Evolutionary conservation across 2,888 invertebrate genomes (phyloP).

Genomic region (Brachyopa scutellaris): DNA sequence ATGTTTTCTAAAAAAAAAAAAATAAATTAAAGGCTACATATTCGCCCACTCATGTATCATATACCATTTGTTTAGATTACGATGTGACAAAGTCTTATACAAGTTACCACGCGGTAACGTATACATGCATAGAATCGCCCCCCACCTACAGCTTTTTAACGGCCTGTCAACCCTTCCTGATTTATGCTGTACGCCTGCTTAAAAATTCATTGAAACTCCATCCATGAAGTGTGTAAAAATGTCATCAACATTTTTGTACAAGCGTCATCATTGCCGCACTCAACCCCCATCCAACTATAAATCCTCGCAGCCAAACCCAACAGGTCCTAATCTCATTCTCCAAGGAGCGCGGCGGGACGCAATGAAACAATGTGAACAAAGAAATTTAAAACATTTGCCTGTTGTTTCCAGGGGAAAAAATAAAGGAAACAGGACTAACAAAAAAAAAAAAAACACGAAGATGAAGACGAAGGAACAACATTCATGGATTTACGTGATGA

Average conservation of each 20-base stretch:
- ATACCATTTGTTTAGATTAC: too few relatives aligned
- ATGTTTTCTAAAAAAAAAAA: too few relatives aligned
- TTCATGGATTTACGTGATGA: slow-evolving; percentile 74
- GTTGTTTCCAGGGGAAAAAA: slow-evolving; percentile 28
- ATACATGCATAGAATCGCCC: not conserved
- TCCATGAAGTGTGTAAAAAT: slow-evolving; percentile 67
- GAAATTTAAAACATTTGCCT: slow-evolving; percentile 62
- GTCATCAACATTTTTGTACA: slow-evolving; percentile 69
- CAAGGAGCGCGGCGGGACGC: slow-evolving; percentile 1
- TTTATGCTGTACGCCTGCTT: slow-evolving; percentile 66
- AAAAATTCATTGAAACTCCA: slow-evolving; percentile 69
- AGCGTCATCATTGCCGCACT: slow-evolving; percentile 40
- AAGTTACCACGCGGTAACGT: too few relatives aligned
- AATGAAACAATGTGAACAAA: slow-evolving; percentile 41
- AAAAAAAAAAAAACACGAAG: slow-evolving; percentile 44
- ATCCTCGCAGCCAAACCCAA: slow-evolving; percentile 63
- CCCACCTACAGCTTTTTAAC: not conserved
- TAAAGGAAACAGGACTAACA: slow-evolving; percentile 3
- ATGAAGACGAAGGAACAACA: slow-evolving; percentile 69
- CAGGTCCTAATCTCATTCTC: slow-evolving; percentile 67
- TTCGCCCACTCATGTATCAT: too few relatives aligned
- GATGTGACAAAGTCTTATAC: too few relatives aligned
- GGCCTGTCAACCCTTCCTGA: slow-evolving; percentile 66
- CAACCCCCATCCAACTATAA: slow-evolving; percentile 33
- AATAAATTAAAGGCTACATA: too few relatives aligned